These are phyloP conservation scores for Phasia obesa DNA, from an alignment of 2,888 invertebrate genomes.

Conservation along the genomic window DNA sequence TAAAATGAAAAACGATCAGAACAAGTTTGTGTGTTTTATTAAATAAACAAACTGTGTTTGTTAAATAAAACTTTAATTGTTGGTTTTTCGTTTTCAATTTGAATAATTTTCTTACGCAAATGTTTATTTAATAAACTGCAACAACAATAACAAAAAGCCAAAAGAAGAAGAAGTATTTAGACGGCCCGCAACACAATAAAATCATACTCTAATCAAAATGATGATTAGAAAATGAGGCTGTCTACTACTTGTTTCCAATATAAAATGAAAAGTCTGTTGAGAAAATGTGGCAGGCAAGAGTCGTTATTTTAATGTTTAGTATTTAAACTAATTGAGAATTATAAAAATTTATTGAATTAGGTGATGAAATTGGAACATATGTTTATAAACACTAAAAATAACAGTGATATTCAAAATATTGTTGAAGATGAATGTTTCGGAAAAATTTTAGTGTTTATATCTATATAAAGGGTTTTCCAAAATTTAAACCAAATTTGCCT, in stretches of 20 bases:
- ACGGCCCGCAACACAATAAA: too few relatives aligned
- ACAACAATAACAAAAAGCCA: background rate
- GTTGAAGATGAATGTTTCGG: too few relatives aligned
- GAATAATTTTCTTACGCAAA: conserved; percentile 33
- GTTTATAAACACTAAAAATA: too few relatives aligned
- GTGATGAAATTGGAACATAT: too few relatives aligned
- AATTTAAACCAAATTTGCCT: too few relatives aligned
- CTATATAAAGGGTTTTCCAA: too few relatives aligned
- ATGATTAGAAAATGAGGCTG: background rate
- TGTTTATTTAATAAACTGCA: conserved; percentile 30
- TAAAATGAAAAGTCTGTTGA: background rate
- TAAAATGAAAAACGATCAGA: conserved; percentile 33
- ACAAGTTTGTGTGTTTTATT: conserved; percentile 20
- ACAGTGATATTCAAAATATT: too few relatives aligned
- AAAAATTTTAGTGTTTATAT: too few relatives aligned
- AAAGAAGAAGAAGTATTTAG: too few relatives aligned
- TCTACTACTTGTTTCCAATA: background rate
- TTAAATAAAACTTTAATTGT: conserved; percentile 47
- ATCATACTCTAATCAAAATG: background rate
- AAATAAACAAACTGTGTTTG: conserved; percentile 45
- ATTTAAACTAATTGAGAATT: conserved; percentile 14
- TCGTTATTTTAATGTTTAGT: background rate
- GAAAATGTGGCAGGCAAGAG: background rate
- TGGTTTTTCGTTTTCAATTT: conserved; percentile 11
- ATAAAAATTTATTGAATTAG: background rate